Evolutionary conservation across 2,888 invertebrate genomes (phyloP), one percentile per base, ranked within the genome.

Genomic region (Tachina grossa): DNA sequence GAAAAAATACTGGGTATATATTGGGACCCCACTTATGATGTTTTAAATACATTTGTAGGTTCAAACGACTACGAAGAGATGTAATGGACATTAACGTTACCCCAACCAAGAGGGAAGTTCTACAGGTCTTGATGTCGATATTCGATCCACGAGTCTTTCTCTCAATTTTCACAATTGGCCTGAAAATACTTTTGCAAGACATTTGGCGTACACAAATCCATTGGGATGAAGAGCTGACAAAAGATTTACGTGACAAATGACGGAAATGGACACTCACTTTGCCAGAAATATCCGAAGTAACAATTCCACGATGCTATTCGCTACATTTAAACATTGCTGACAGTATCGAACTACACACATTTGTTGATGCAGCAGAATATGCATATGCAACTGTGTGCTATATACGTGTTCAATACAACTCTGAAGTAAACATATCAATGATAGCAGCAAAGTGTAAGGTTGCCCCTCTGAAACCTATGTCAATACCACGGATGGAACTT

Each of bases 1-100:
- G 59, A 59, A 59, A 59, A 59, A n/a, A 59, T 55, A 11, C 13
- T 55, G 6, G 55, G 57, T 57, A 57, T 43, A 41, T 65, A 45
- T 65, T 65, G 63, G 63, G 43, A 19, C 41, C 45, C 43, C 6
- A 63, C 5, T 63, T 1, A 13, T 19, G 45, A 63, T 19, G 63
- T 63, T 16, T 45, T 45, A 43, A 22, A 11, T 63, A 63, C 19
- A 45, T 45, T 8, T 43, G 16, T 13, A 63, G 43, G 19, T 63
- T 63, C 10, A 6, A 16, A 16, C 41, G 31, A 2, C 6, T 31
- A 31, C 31, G 31, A 31, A 31, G 31, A 31, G 31, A 31, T 6
- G 31, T 31, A 31, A 31, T 31, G 5, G 8, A 31, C 6, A 66
- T 84, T 14, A 4, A 49, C 49, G 49, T 51, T 6, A 31, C 31